Evolutionary conservation across 1,140 invertebrate species (phyloP), one percentile per base, ranked within the genome.

Genomic region (Calephelis virginiensis): DNA sequence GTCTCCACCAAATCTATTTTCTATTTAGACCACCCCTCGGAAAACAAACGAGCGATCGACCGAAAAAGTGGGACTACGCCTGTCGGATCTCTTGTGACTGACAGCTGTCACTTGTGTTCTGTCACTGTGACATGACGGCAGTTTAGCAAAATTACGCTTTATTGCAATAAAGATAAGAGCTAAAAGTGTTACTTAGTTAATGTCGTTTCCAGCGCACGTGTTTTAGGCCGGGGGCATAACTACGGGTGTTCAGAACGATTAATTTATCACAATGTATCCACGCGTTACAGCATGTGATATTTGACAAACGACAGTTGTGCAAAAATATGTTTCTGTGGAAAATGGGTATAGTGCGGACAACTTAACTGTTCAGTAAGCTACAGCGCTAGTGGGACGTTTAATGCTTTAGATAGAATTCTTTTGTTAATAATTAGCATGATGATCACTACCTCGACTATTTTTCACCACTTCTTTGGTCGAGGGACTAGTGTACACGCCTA

Each of bases 31-130:
- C 70, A 74, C 74, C 76, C 79, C 72, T 68, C 67, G 48, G 73
- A 73, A 78, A 75, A 74, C 76, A 78, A 83, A 76, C 74, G 78
- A 70, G 78, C 80, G 74, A 71, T 84, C 80, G 83, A 77, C 78
- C 82, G 83, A 78, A 85, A 86, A 85, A 86, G 78, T 82, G 76
- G 78, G 66, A 74, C 72, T 69, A 68, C 69, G 71, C 60, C 64
- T 81, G 80, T 76, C 74, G 71, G 76, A 82, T 80, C 84, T 75
- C 75, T 74, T 73, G 77, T 85, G 82, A 85, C 73, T 83, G 83
- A 84, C 85, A 84, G 76, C 75, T 80, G 73, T 73, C 81, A 80
- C 48, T 38, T 64, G 48, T 64, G 48, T 45, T 43, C 49, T 50
- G 63, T 56, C 50, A 5, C 49, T 50, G 49, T 64, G 47, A 40